Conservation (phyloP, 2,888 invertebrate species). For the Leucophenga montana region DNA sequence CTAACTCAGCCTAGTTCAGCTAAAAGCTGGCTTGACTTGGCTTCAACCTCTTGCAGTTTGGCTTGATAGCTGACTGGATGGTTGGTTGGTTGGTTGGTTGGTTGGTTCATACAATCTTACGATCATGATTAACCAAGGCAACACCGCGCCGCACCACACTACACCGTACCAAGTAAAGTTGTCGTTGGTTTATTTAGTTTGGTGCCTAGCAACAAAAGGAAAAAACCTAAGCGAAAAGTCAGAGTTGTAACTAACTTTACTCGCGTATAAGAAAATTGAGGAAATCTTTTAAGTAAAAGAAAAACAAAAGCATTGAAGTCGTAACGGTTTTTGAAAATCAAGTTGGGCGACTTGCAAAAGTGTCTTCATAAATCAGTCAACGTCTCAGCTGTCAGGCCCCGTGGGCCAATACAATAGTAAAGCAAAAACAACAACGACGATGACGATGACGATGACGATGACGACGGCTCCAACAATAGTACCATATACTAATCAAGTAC, state of each 20-base stretch:
- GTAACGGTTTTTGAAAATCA: slow-evolving; percentile 62
- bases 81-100: not conserved
- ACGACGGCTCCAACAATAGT: not conserved
- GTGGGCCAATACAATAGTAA: slow-evolving; percentile 6
- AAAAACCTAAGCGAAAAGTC: not conserved
- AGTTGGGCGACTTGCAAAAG: slow-evolving; percentile 64
- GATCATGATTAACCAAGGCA: slow-evolving; percentile 18
- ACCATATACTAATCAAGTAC: not conserved
- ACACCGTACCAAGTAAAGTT: no score
- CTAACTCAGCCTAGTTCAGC: not conserved
- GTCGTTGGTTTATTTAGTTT: not conserved
- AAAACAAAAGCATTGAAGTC: slow-evolving; percentile 46
- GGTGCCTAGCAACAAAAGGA: slow-evolving; percentile 15
- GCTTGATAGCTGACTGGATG: not conserved
- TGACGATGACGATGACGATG: not conserved
- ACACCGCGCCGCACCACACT: not conserved
- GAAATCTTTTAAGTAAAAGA: slow-evolving; percentile 41
- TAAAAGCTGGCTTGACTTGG: slow-evolving; percentile 1
- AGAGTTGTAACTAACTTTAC: not conserved
- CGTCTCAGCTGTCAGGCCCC: slow-evolving; percentile 35
- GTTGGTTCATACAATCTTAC: not conserved
- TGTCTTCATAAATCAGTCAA: slow-evolving; percentile 62
- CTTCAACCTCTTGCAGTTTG: no score
- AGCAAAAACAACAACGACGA: slow-evolving; percentile 6
- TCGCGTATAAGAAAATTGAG: slow-evolving; percentile 41